Evolutionary conservation across 2,888 invertebrate species (phyloP), one percentile per base, ranked within the genome.

Genomic region (Cremastobaeus sp.): DNA sequence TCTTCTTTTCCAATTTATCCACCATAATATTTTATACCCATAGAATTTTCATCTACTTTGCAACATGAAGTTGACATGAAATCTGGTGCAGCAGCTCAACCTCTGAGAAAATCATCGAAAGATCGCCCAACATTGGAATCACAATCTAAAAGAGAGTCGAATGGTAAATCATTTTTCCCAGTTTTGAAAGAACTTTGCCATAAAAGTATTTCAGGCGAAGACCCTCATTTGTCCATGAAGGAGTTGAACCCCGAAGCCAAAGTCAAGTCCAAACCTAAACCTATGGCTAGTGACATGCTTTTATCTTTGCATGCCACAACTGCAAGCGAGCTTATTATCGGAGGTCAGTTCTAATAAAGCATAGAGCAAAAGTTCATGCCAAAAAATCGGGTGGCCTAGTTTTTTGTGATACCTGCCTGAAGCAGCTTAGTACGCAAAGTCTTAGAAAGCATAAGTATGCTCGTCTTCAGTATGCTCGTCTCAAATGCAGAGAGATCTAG

Each of bases 281-380:
- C 39, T 1, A 28, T 18, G 17, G 28, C 54, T 1, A 21, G 14
- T 15, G 35, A 41, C 9, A 12, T 32, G 2, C 9, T 43, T 3
- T 9, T 45, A 3, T 45, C 48, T 0, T 0, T 34, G 6, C 85
- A 1, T 85, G 85, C 64, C 85, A 85, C 39, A 9, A 28, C 3
- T 85, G 85, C 35, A 85, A 83, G 55, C 79, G 78, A 28, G 72
- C 84, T 9, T 85, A 82, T 39, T 12, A 68, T 0, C 52, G 20
- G n/a, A 78, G 41, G 17, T 39, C 17, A 3, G 45, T 74, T 14
- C 28, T 79, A 2, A 43, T 66, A 0, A 74, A 72, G n/a, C 83
- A 83, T 18, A 41, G 50, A 41, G 43, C 62, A 9, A 45, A 71
- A 28, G 65, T 68, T 0, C 77, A 79, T 37, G 28, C 50, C 9